Base-by-base conservation (phyloP, 2,113 vertebrate species). In the Mormyrus iriodes region DNA sequence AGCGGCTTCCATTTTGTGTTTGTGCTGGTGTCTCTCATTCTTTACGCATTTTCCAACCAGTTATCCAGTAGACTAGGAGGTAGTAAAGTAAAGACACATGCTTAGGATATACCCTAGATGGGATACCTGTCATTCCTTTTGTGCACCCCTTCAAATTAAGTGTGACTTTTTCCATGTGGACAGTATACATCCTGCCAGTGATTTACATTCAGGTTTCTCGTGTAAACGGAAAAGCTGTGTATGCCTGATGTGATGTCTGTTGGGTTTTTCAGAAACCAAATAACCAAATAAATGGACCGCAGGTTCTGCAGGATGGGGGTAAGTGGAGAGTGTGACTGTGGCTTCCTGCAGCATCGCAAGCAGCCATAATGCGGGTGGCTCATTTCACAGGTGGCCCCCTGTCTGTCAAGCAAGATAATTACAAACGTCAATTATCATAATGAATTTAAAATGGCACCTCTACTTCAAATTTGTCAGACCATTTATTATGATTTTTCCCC, bases 381-480 rank as follows among this genome's bases (percentile, higher is more conserved):
- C 19, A 24, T 24, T n/a, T 48, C 82, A 84, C 82, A 84, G 82
- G 82, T 84, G 82, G 82, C 44, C 82, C 79, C 82, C 44, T 44
- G 73, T 79, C 39, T 46, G 44, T 84, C 39, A 84, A 84, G 44
- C 82, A 10, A 15, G 39, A 84, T 84, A 84, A 84, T 84, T 84
- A 84, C 82, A 48, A 84, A 48, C 44, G 82, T 84, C 82, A 84
- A 48, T 84, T 84, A 48, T 48, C 44, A 84, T 84, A 84, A 84
- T 48, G 35, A 84, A n/a, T 84, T 46, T 24, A 46, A 84, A 84
- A 84, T 84, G 82, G 24, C 82, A 84, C 44, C 35, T n/a, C 44
- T n/a, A 48, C 42, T 48, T 84, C 39, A 84, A 46, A 48, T 21
- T 84, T 84, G 82, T 48, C 82, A 84, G 21, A 19, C 9, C 42